These are phyloP conservation scores for Phymatocera aterrima DNA, from an alignment of 2,888 invertebrate genomes.

Conservation along the genomic window DNA sequence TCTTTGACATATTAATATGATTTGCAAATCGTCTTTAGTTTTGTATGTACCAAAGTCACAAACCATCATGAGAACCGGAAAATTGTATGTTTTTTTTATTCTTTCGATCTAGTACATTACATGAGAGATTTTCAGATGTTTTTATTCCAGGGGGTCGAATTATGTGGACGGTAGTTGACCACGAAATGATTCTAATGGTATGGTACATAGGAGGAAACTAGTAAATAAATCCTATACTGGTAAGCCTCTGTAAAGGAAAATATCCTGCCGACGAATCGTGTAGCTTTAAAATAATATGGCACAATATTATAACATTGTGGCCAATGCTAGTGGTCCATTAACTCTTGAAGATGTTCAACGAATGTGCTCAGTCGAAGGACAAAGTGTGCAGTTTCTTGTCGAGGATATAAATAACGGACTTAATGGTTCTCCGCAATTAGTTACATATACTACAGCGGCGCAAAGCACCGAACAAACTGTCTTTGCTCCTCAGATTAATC, in stretches of 20 bases:
- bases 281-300: slow-evolving; percentile 64
- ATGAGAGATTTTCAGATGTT: neutral
- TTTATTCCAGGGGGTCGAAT: slow-evolving; percentile 57
- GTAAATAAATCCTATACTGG: slow-evolving; percentile 19
- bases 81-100: neutral
- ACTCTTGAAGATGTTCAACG: slow-evolving; percentile 68
- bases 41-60: neutral
- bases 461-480: slow-evolving; percentile 64
- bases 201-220: slow-evolving; percentile 48
- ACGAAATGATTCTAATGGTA: slow-evolving; percentile 64
- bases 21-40: neutral
- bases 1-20: neutral
- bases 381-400: slow-evolving; percentile 67
- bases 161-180: slow-evolving; percentile 58
- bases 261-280: slow-evolving; percentile 6
- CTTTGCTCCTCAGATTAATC: slow-evolving; percentile 65
- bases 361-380: slow-evolving; percentile 67
- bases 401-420: slow-evolving; percentile 68
- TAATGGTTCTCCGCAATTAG: slow-evolving; percentile 63
- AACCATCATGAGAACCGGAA: neutral
- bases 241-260: slow-evolving; percentile 14
- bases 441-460: slow-evolving; percentile 65
- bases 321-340: slow-evolving; percentile 67
- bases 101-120: neutral
- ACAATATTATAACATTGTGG: slow-evolving; percentile 70